Base-by-base conservation (phyloP, 2,113 vertebrate genomes). In the Sialia sialis region DNA sequence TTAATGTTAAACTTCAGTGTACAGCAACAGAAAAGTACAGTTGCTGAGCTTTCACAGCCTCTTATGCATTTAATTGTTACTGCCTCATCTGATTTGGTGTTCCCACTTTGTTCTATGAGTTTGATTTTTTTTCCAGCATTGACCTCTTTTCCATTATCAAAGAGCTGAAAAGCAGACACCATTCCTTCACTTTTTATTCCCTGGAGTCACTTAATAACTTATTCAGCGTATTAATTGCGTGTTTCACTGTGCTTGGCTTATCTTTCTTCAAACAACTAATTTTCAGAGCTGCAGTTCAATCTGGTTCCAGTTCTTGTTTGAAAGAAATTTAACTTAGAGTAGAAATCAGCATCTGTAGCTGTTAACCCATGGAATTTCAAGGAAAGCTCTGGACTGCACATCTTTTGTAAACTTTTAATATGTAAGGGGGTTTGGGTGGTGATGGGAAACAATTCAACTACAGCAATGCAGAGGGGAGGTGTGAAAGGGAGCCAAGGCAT, bases 101-200 rank as follows among this genome's bases (percentile, higher is more conserved):
- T 94, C 39, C 46, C 39, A 60, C 41, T 80, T 88, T 48, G 48
- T 64, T 87, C 64, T 78, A 39, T 55, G 68, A 29, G 29, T 82
- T 87, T 55, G 51, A 68, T 12, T 54, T 38, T 63, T 66, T 39
- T 17, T 1, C 9, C 18, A 80, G 52, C 38, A 82, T 90, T 85
- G 78, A 69, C 88, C 92, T 83, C 83, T 93, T 94, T 96, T 93
- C 68, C 58, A 13, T 87, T 91, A 94, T 87, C 83, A 96, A 96
- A 97, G 94, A 72, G 20, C 48, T 95, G 76, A 72, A 89, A 91
- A 91, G 0, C 54, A 94, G 93, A 39, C 63, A 72, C 51, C 10
- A 72, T 80, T 80, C 49, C 84, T 96, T 87, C 83, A 72, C 52
- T 55, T 95, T 76, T 68, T 78, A 73, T 94, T 90, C 93, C 93